These are phyloP conservation scores for Caradrina clavipalpis DNA, from an alignment of 2,888 invertebrate species.

Conservation along the genomic window DNA sequence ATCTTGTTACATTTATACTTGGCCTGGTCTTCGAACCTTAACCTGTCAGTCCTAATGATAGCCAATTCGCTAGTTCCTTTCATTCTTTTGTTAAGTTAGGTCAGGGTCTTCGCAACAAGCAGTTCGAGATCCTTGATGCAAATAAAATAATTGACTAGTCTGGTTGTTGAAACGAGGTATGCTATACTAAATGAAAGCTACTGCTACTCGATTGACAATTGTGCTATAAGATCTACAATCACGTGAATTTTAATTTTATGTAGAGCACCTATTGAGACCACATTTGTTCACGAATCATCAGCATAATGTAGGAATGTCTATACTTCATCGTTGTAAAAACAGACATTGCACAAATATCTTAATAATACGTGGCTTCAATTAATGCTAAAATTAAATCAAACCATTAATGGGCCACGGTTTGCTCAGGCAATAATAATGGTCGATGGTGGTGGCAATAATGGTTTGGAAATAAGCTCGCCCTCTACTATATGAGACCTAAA, in stretches of 20 bases:
- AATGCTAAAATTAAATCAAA: background rate
- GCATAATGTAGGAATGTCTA: no score
- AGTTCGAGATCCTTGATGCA: background rate
- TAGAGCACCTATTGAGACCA: no score
- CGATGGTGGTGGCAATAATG: no score
- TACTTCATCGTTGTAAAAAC: no score
- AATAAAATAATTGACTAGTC: background rate
- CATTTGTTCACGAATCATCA: no score
- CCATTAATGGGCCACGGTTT: background rate
- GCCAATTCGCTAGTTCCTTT: constrained; percentile 19
- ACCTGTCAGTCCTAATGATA: constrained; percentile 48
- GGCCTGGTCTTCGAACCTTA: constrained; percentile 21
- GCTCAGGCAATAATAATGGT: no score
- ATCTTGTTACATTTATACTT: constrained; percentile 20
- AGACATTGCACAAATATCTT: background rate
- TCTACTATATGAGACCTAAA: no score
- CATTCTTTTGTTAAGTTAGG: constrained; percentile 15
- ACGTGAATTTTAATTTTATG: no score
- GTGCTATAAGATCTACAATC: background rate
- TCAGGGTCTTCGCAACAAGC: constrained; percentile 20
- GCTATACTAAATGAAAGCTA: no score
- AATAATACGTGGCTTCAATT: background rate
- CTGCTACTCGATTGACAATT: background rate
- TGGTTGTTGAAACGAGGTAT: background rate
- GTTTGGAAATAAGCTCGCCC: no score